A percentile compares a stretch with the other conserved stretches of the same genome.
Evolutionary conservation across 1,140 invertebrate genomes (phyloP).

Genomic region (Meloidogyne floridensis): DNA sequence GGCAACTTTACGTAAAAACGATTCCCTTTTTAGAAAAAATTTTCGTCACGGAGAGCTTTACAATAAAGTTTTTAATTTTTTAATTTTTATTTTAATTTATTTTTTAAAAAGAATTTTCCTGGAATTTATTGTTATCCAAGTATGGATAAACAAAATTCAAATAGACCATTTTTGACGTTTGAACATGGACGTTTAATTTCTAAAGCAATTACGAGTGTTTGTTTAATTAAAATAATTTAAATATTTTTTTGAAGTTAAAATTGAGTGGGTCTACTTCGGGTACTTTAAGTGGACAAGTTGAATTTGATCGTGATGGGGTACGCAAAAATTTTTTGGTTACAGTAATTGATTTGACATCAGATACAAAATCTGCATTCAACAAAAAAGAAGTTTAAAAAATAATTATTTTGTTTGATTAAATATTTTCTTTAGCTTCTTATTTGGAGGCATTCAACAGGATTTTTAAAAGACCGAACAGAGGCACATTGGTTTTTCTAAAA

Average conservation of each 20-base stretch:
- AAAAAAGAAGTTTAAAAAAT: conserved; percentile 56
- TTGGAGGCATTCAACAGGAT: conserved; percentile 61
- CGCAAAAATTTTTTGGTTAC: conserved; percentile 62
- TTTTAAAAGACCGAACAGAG: conserved; percentile 57
- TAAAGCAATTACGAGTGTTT: conserved; percentile 51
- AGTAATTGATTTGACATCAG: conserved; percentile 63
- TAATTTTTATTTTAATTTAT: not conserved
- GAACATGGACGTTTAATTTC: conserved; percentile 61
- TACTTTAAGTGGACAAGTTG: conserved; percentile 60
- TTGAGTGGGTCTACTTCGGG: conserved; percentile 51
- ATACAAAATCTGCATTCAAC: conserved; percentile 62
- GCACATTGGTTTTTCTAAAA: conserved; percentile 40
- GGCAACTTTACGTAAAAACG: conserved; percentile 50
- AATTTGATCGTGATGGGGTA: conserved; percentile 59
- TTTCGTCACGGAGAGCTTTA: conserved; percentile 62
- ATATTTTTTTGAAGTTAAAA: conserved; percentile 42
- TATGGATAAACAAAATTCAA: conserved; percentile 54
- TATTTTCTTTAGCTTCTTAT: conserved; percentile 47
- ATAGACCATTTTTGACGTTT: conserved; percentile 60
- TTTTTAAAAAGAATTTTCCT: conserved; percentile 27
- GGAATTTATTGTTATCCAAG: conserved; percentile 62
- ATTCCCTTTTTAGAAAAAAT: conserved; percentile 63
- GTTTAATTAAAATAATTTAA: conserved; percentile 21
- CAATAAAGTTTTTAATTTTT: conserved; percentile 43
- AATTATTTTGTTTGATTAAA: not conserved